Evolutionary conservation across 37 sponge, comb jelly and placozoan species (phyloP).

Genomic region (Agelas oroides): DNA sequence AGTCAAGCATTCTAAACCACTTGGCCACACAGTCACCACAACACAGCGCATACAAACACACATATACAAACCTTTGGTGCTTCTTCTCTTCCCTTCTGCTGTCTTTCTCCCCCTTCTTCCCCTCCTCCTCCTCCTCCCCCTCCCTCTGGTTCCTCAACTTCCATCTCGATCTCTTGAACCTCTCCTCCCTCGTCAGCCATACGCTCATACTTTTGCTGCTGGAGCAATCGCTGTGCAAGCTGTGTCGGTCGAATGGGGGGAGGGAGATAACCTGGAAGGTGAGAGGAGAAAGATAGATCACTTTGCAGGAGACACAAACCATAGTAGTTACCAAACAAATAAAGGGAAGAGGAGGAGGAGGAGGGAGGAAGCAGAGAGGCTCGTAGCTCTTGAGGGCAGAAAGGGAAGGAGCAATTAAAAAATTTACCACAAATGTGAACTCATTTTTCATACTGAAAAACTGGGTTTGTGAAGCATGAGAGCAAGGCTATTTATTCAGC

Average conservation of each 20-base stretch:
- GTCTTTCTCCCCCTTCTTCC: too few relatives aligned
- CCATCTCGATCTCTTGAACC: constrained; percentile 93
- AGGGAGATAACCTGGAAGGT: constrained; percentile 80
- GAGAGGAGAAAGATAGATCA: not conserved
- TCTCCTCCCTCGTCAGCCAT: constrained; percentile 77
- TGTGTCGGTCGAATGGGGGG: constrained; percentile 92
- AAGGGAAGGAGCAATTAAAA: not conserved
- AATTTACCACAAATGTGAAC: too few relatives aligned
- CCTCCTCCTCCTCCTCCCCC: not conserved
- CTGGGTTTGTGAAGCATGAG: too few relatives aligned
- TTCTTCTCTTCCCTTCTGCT: too few relatives aligned
- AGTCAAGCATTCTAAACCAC: too few relatives aligned
- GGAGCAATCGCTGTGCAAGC: constrained; percentile 87
- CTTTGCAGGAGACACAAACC: not conserved
- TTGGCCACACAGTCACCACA: too few relatives aligned
- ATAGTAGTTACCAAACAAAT: too few relatives aligned
- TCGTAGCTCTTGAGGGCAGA: too few relatives aligned
- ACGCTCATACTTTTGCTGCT: constrained; percentile 90
- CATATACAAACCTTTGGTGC: too few relatives aligned
- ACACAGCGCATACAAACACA: not conserved
- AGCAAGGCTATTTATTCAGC: too few relatives aligned
- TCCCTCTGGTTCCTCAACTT: constrained; percentile 83
- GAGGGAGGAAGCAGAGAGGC: too few relatives aligned
- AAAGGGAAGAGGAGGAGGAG: not conserved
- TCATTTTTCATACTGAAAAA: too few relatives aligned